Conservation (phyloP, 2,888 invertebrate species). For the Odontothrips loti region DNA sequence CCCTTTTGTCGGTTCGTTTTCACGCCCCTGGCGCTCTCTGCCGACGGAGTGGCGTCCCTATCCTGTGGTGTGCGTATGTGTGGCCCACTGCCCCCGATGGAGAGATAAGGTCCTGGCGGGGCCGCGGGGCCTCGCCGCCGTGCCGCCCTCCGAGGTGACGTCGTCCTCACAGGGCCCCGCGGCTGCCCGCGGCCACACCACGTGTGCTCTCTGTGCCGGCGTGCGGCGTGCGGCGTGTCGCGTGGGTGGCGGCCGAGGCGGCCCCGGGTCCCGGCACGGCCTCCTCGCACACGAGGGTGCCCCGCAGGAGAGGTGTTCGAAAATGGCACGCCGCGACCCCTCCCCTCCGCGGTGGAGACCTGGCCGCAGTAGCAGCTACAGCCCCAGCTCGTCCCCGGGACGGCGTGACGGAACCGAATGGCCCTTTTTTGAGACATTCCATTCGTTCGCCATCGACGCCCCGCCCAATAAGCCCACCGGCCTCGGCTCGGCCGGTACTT, state of each 20-base stretch:
- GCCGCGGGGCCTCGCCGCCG: too few relatives aligned
- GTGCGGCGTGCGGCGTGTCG: not conserved
- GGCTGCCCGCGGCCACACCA: too few relatives aligned
- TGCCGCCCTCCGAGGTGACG: too few relatives aligned
- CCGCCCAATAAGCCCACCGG: not conserved
- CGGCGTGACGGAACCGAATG: not conserved
- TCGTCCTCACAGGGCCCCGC: too few relatives aligned
- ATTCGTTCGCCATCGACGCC: not conserved
- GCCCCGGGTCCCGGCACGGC: not conserved
- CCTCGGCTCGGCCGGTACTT: not conserved
- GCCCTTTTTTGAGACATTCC: not conserved
- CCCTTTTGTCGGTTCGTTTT: too few relatives aligned
- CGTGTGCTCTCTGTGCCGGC: not conserved
- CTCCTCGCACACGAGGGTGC: not conserved
- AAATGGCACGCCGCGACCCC: too few relatives aligned
- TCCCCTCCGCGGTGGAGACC: too few relatives aligned
- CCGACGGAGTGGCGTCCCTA: too few relatives aligned
- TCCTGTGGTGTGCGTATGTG: not conserved
- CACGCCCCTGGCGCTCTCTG: too few relatives aligned
- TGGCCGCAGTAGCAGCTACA: too few relatives aligned
- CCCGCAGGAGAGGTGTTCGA: not conserved
- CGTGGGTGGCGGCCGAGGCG: not conserved
- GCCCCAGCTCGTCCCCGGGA: not conserved
- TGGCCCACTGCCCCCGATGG: not conserved
- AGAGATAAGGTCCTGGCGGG: not conserved